Evolutionary conservation across 2,797 vertebrate genomes (phyloP).

Genomic region (Yasuhikotakia modesta): DNA sequence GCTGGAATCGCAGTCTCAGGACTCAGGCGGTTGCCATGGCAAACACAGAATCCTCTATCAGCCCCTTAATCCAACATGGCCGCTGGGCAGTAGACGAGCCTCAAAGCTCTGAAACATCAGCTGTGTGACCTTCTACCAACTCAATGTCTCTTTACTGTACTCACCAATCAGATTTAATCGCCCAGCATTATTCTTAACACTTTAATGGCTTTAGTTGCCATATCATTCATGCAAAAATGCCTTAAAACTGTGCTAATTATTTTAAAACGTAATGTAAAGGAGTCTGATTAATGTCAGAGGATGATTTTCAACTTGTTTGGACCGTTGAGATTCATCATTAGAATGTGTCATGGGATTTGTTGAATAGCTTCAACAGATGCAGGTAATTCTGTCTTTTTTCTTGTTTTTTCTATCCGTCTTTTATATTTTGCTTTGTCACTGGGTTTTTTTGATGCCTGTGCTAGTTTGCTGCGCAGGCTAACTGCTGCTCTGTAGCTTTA

Average conservation of each 20-base stretch:
- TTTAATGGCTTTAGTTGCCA: not conserved
- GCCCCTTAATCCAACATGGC: constrained; percentile 23
- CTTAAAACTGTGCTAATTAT: constrained; percentile 10
- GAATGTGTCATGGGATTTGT: not conserved
- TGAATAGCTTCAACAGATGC: not conserved
- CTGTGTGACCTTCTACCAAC: not conserved
- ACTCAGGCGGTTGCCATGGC: constrained; percentile 43
- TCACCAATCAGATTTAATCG: constrained; percentile 26
- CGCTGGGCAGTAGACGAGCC: not conserved
- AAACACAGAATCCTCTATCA: constrained; percentile 31
- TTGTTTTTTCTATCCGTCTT: not conserved
- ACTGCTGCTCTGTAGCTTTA: constrained; percentile 13
- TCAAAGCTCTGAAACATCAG: not conserved
- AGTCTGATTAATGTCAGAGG: constrained; percentile 10
- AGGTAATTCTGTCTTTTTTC: not conserved
- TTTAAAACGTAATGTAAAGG: not conserved
- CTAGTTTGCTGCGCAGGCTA: not conserved
- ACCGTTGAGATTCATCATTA: not conserved
- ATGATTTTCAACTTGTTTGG: not conserved
- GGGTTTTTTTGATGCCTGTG: not conserved
- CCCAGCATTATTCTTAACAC: constrained; percentile 14
- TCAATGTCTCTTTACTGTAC: not conserved
- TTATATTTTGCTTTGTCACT: constrained; percentile 9
- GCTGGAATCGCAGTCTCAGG: not conserved
- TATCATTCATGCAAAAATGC: constrained; percentile 1